These are phyloP conservation scores for Phalanger gymnotis DNA, from an alignment of 2,797 vertebrate genomes.

Conservation along the genomic window DNA sequence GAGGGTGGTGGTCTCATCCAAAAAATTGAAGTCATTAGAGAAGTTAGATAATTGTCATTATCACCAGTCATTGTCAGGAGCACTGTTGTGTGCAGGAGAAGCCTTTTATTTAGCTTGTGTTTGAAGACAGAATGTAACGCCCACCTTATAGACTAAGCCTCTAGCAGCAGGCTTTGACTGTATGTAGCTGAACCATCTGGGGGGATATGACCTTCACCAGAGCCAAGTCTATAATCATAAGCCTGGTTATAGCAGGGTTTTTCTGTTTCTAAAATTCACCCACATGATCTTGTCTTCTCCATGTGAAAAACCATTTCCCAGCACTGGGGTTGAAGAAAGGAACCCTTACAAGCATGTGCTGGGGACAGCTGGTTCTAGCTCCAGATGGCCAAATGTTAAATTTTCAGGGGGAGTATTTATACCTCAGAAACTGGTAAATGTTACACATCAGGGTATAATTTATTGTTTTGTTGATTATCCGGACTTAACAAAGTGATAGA, in stretches of 20 bases:
- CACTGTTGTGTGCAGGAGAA: neutral
- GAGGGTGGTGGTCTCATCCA: neutral
- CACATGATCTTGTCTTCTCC: neutral
- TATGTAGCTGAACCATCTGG: neutral
- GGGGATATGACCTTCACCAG: neutral
- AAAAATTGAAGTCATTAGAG: neutral
- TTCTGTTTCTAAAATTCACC: neutral
- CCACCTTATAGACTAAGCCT: neutral
- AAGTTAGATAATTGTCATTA: slow-evolving; percentile 3
- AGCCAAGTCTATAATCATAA: neutral
- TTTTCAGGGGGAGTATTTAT: neutral
- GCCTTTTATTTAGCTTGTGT: neutral
- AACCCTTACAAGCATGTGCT: neutral
- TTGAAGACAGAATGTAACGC: neutral
- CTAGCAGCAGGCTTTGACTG: neutral
- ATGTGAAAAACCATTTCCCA: neutral
- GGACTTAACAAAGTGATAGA: neutral
- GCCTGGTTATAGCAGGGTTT: neutral
- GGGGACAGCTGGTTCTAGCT: neutral
- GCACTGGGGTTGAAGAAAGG: neutral
- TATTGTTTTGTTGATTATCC: neutral
- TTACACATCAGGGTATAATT: neutral
- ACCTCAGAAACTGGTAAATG: neutral
- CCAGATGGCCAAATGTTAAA: neutral
- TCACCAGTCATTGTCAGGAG: neutral